Percentiles rank a stretch among this genome's conserved stretches.
Evolutionary conservation across 2,888 invertebrate species (phyloP).

Genomic region (Drosophila borborema): DNA sequence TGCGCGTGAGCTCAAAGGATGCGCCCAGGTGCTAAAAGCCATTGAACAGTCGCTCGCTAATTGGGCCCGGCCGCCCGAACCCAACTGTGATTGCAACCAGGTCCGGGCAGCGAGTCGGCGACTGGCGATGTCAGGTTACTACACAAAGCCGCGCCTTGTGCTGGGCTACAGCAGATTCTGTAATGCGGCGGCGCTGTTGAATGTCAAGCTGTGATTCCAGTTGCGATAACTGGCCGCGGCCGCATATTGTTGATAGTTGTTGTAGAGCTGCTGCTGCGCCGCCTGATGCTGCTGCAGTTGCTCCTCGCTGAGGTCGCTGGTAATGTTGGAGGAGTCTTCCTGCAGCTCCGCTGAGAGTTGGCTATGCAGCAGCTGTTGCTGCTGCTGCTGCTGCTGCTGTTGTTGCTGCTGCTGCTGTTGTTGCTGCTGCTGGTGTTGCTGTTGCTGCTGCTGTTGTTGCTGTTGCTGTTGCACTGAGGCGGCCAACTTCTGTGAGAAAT

Average conservation of each 20-base stretch:
- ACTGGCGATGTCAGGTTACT: background rate
- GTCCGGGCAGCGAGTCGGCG: slow-evolving; percentile 14
- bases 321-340: slow-evolving; percentile 82
- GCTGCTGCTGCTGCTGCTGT: slow-evolving; percentile 73
- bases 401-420: slow-evolving; percentile 59
- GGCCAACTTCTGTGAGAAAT: slow-evolving; percentile 69
- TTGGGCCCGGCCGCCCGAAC: slow-evolving; percentile 41
- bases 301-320: slow-evolving; percentile 82
- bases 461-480: slow-evolving; percentile 49
- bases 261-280: slow-evolving; percentile 81
- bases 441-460: slow-evolving; percentile 70
- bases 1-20: slow-evolving; percentile 63
- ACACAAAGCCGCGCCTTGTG: slow-evolving; percentile 64
- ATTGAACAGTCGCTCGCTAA: slow-evolving; percentile 68
- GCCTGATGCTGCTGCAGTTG: slow-evolving; percentile 80
- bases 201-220: slow-evolving; percentile 80
- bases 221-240: slow-evolving; percentile 82
- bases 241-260: slow-evolving; percentile 82
- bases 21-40: slow-evolving; percentile 79
- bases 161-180: slow-evolving; percentile 82
- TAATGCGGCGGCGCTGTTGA: slow-evolving; percentile 82
- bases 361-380: slow-evolving; percentile 74
- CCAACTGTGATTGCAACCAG: slow-evolving; percentile 11
- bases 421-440: slow-evolving; percentile 67
- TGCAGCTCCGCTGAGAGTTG: slow-evolving; percentile 75